A percentile compares a stretch with the other conserved stretches of the same genome.
Conservation (phyloP, 2,888 invertebrate genomes). For the Antheraea assamensis region DNA sequence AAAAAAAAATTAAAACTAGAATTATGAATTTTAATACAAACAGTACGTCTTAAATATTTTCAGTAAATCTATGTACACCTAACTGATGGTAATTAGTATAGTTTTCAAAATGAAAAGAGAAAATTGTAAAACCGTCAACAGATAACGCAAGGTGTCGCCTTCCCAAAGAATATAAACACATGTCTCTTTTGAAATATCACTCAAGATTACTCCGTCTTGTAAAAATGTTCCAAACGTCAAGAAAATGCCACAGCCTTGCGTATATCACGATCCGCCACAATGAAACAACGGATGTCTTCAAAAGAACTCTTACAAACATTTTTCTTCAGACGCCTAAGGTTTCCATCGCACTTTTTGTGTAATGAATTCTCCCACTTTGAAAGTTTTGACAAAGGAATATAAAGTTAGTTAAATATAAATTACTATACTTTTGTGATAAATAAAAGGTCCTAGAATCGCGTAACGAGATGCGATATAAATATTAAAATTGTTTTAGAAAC, state of each 20-base stretch:
- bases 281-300: constrained; percentile 26
- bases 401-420: constrained; percentile 6
- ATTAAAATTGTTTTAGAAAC: constrained; percentile 24
- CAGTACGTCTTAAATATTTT: neutral
- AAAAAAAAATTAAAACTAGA: neutral
- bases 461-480: neutral
- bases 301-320: constrained; percentile 16
- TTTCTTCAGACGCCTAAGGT: neutral
- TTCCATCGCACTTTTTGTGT: constrained; percentile 1
- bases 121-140: neutral
- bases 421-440: neutral
- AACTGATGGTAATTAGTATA: neutral
- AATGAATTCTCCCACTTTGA: constrained; percentile 1
- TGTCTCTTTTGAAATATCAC: constrained; percentile 17
- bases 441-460: neutral
- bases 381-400: constrained; percentile 10
- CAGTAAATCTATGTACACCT: neutral
- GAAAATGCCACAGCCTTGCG: constrained; percentile 34
- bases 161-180: neutral
- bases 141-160: constrained; percentile 1
- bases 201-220: constrained; percentile 8
- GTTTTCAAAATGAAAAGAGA: constrained; percentile 1
- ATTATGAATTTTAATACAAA: neutral
- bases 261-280: constrained; percentile 35
- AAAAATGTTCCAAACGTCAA: constrained; percentile 27